These are phyloP conservation scores for Gymnocephalus cernua DNA, from an alignment of 2,113 vertebrate species.

Conservation along the genomic window DNA sequence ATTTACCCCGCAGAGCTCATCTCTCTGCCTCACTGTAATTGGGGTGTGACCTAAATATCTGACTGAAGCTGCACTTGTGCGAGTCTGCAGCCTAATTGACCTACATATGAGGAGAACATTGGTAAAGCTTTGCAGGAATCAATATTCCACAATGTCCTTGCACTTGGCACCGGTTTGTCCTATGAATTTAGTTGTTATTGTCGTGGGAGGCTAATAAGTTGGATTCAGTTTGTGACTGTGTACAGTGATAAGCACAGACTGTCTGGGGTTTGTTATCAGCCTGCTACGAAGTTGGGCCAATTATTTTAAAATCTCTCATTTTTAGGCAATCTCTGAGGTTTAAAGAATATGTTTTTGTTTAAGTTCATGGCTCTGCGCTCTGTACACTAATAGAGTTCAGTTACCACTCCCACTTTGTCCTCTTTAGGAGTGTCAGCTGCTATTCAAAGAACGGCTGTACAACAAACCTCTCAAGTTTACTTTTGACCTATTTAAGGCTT, in stretches of 20 bases:
- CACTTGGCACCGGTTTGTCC: conserved; percentile 10
- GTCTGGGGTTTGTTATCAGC: conserved; percentile 24
- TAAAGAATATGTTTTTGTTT: background rate
- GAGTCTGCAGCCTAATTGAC: conserved; percentile 81
- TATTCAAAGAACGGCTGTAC: background rate
- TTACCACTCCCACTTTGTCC: conserved; percentile 7
- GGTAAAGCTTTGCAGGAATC: conserved; percentile 72
- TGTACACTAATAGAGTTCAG: conserved; percentile 5
- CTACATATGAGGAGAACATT: conserved; percentile 79
- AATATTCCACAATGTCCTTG: conserved; percentile 62
- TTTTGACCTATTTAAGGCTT: conserved; percentile 36
- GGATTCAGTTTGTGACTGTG: background rate
- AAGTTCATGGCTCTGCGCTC: background rate
- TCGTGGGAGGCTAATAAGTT: background rate
- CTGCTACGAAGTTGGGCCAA: conserved; percentile 21
- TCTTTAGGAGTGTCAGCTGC: conserved; percentile 10
- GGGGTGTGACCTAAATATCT: conserved; percentile 85
- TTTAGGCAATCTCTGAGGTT: background rate
- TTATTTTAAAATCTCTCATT: background rate
- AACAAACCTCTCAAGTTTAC: conserved; percentile 29
- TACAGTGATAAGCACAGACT: background rate
- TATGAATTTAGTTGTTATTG: conserved; percentile 17
- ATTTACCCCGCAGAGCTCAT: conserved; percentile 77
- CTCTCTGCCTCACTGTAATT: conserved; percentile 77
- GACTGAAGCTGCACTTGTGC: conserved; percentile 77